These are phyloP conservation scores for Carduelis carduelis DNA, from an alignment of 2,797 vertebrate species.

Conservation along the genomic window DNA sequence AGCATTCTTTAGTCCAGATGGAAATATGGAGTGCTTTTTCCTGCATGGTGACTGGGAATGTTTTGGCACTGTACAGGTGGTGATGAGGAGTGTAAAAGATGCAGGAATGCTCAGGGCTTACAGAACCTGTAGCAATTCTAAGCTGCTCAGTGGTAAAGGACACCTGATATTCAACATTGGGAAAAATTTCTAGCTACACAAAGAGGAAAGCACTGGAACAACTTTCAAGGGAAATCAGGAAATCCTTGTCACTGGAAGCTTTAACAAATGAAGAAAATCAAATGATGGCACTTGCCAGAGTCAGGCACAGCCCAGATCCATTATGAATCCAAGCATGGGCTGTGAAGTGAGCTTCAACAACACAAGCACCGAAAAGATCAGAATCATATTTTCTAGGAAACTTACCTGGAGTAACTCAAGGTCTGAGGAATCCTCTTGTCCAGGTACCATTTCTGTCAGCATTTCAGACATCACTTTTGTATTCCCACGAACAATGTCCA, in stretches of 20 bases:
- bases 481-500: slow-evolving; percentile 96
- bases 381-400: not conserved
- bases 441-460: slow-evolving; percentile 96
- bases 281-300: not conserved
- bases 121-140: not conserved
- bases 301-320: not conserved
- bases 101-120: not conserved
- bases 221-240: not conserved
- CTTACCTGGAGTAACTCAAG: slow-evolving; percentile 92
- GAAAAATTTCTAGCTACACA: not conserved
- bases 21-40: not conserved
- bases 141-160: not conserved
- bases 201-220: not conserved
- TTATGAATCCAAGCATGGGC: not conserved
- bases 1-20: not conserved
- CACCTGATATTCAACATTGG: not conserved
- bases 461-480: slow-evolving; percentile 99
- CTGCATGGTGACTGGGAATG: not conserved
- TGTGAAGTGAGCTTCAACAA: not conserved
- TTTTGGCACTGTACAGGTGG: not conserved
- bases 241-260: not conserved
- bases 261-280: not conserved
- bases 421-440: slow-evolving; percentile 94
- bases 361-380: not conserved
- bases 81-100: not conserved